Percentiles rank a stretch among this genome's conserved stretches.
These are phyloP conservation scores for Ianthella basta DNA, from an alignment of 37 sponge, comb jelly and placozoan species.

Conservation along the genomic window DNA sequence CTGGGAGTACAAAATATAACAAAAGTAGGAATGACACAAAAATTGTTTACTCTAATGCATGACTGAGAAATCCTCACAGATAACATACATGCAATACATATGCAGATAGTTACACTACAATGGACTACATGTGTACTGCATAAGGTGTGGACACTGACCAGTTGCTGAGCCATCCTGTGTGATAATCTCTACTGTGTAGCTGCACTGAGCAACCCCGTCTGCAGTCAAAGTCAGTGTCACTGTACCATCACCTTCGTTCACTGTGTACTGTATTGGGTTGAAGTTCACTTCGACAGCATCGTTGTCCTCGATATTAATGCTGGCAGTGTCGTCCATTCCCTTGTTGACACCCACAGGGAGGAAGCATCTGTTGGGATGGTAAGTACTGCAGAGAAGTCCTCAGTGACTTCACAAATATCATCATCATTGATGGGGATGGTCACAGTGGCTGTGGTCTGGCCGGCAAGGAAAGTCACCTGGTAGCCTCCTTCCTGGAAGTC, in stretches of 20 bases:
- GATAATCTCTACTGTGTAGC: not conserved
- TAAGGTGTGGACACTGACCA: too few relatives aligned
- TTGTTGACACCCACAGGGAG: not conserved
- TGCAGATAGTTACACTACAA: too few relatives aligned
- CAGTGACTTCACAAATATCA: not conserved
- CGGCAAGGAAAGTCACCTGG: conserved; percentile 18
- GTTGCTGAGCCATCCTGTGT: too few relatives aligned
- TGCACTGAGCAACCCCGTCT: not conserved
- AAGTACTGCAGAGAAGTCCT: conserved; percentile 32
- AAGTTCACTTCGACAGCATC: conserved; percentile 31
- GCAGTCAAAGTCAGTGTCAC: conserved; percentile 10
- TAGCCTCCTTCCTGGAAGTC: not conserved
- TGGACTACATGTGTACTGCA: too few relatives aligned
- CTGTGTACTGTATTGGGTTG: conserved; percentile 9
- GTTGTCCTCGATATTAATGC: conserved; percentile 28
- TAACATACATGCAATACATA: too few relatives aligned
- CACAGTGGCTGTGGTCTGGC: not conserved
- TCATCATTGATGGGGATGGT: conserved; percentile 10
- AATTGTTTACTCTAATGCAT: too few relatives aligned
- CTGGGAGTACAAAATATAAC: too few relatives aligned
- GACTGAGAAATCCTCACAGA: too few relatives aligned
- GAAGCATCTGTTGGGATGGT: not conserved
- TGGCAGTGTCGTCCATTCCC: conserved; percentile 16
- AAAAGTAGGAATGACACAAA: too few relatives aligned
- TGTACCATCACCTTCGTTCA: conserved; percentile 15